These are phyloP conservation scores for Charanyca ferruginea DNA, from an alignment of 2,888 invertebrate genomes.

Conservation along the genomic window DNA sequence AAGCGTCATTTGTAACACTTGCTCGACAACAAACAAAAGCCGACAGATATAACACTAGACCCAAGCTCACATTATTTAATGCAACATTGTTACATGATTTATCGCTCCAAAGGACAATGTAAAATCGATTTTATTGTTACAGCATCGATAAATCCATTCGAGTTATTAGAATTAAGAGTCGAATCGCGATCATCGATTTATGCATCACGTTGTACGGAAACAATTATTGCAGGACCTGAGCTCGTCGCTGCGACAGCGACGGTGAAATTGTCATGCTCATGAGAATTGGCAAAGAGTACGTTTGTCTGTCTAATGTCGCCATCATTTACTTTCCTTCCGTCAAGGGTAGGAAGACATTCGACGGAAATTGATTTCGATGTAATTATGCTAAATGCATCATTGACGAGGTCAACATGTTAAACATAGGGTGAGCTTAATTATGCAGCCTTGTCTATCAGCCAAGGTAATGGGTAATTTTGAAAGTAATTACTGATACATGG, in stretches of 20 bases:
- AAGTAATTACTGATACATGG: constrained; percentile 32
- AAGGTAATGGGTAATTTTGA: constrained; percentile 49
- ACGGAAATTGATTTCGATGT: constrained; percentile 63
- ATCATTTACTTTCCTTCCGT: constrained; percentile 81
- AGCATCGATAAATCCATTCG: constrained; percentile 75
- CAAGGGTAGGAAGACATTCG: constrained; percentile 67
- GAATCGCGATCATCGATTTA: constrained; percentile 81
- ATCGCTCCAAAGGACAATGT: constrained; percentile 76
- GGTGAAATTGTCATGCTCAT: constrained; percentile 76
- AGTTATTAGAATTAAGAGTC: constrained; percentile 75
- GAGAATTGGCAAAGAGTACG: constrained; percentile 72
- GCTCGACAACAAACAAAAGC: constrained; percentile 56
- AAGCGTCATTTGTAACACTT: constrained; percentile 57
- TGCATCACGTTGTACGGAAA: constrained; percentile 81
- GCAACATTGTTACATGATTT: constrained; percentile 71
- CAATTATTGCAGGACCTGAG: constrained; percentile 71
- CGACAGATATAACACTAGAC: constrained; percentile 50
- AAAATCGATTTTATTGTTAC: constrained; percentile 80
- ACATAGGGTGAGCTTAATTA: constrained; percentile 42
- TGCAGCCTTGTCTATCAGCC: constrained; percentile 30
- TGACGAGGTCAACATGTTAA: constrained; percentile 56
- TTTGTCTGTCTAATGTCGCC: constrained; percentile 72
- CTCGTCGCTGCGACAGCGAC: constrained; percentile 74
- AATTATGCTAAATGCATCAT: constrained; percentile 54
- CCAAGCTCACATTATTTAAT: constrained; percentile 53